Percentiles rank a stretch among this genome's conserved stretches.
phyloP scores from a whole-genome alignment of 2,113 vertebrate genomes.

The Spheniscus mendiculus region DNA sequence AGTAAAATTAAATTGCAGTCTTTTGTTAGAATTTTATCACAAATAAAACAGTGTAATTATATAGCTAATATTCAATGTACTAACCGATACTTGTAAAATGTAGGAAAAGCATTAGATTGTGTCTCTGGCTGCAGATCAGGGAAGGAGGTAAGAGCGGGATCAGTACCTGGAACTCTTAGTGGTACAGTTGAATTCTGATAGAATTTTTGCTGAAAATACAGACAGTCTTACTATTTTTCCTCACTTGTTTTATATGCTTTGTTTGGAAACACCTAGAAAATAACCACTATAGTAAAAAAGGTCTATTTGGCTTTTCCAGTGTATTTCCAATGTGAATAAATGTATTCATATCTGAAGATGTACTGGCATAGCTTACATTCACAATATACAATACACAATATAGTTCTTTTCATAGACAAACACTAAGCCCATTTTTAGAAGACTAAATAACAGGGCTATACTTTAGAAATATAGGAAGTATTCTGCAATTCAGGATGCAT shows the following conservation, averaged over 20 bases:
- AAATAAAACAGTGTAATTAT: slow-evolving; percentile 40
- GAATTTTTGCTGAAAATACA: background rate
- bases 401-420: background rate
- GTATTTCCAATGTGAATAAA: background rate
- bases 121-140: background rate
- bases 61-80: background rate
- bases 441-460: background rate
- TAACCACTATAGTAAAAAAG: background rate
- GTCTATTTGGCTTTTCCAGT: background rate
- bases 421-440: background rate
- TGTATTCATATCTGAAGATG: background rate
- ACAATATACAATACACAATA: background rate
- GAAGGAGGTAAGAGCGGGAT: background rate
- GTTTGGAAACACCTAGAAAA: background rate
- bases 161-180: background rate
- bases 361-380: background rate
- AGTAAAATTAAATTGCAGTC: background rate
- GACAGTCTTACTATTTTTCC: background rate
- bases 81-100: background rate
- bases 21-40: slow-evolving; percentile 20
- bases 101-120: background rate
- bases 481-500: background rate
- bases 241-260: background rate
- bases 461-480: background rate
- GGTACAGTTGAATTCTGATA: background rate